Conservation (phyloP, 2,888 invertebrate species). For the Penaeus monodon region DNA sequence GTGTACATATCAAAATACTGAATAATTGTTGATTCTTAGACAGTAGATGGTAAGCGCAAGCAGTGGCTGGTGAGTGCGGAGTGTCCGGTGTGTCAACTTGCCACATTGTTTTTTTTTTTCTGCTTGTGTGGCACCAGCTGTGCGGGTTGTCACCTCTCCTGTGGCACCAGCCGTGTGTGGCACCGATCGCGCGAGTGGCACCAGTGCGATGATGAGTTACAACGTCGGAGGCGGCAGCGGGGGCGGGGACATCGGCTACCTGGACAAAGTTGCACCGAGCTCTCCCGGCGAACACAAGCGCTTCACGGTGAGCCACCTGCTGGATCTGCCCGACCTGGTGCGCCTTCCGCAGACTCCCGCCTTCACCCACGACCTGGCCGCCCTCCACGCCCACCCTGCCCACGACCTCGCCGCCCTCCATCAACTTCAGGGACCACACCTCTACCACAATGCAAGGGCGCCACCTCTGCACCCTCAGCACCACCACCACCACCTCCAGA, state of each 20-base stretch:
- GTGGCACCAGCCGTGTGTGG: background rate
- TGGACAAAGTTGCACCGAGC: slow-evolving; percentile 33
- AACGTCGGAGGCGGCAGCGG: slow-evolving; percentile 27
- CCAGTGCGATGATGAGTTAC: slow-evolving; percentile 45
- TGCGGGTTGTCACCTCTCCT: background rate
- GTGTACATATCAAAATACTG: too few relatives aligned
- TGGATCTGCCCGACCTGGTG: slow-evolving; percentile 54
- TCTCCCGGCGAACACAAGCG: slow-evolving; percentile 50
- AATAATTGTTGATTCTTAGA: too few relatives aligned
- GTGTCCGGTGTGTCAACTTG: too few relatives aligned
- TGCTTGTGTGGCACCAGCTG: background rate
- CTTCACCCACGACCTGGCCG: slow-evolving; percentile 39
- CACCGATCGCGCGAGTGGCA: too few relatives aligned
- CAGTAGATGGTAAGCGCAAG: background rate
- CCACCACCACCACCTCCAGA: slow-evolving; percentile 33
- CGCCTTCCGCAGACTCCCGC: slow-evolving; percentile 31
- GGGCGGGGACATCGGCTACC: slow-evolving; percentile 40
- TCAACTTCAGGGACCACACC: slow-evolving; percentile 30
- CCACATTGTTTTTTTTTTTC: background rate
- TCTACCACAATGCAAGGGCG: slow-evolving; percentile 18
- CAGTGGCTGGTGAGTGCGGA: background rate
- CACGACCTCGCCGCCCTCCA: slow-evolving; percentile 32
- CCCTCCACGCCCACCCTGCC: slow-evolving; percentile 26
- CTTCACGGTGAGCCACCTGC: slow-evolving; percentile 52
- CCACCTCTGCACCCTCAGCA: slow-evolving; percentile 14